phyloP scores from a whole-genome alignment of 2,113 vertebrate species.

The Cynocephalus volans region DNA sequence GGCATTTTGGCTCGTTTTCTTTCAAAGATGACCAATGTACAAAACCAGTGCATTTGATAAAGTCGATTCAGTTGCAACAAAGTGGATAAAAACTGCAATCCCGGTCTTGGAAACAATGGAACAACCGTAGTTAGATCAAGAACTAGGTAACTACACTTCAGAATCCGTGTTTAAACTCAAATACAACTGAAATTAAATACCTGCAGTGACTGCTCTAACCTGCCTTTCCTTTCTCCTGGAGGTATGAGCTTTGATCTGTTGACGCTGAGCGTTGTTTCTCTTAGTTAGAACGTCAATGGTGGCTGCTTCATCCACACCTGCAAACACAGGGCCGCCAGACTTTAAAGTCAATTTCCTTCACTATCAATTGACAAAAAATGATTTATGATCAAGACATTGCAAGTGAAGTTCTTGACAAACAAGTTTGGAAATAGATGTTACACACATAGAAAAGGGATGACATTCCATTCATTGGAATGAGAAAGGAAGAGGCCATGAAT shows the following conservation, averaged over 20 bases:
- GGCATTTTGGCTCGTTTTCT: no score
- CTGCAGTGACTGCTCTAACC: background rate
- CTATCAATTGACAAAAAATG: background rate
- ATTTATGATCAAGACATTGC: background rate
- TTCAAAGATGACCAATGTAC: background rate
- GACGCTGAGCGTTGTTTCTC: conserved; percentile 95
- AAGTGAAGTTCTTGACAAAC: background rate
- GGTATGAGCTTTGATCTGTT: conserved; percentile 96
- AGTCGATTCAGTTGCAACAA: background rate
- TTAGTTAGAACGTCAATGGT: conserved; percentile 96
- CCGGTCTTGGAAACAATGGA: background rate
- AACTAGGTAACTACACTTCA: background rate
- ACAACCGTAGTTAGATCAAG: background rate
- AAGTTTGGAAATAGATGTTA: background rate
- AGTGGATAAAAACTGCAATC: background rate
- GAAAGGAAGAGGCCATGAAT: background rate
- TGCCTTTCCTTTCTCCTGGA: conserved; percentile 95
- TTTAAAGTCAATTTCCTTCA: conserved; percentile 4
- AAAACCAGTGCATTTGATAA: background rate
- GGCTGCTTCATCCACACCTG: conserved; percentile 97
- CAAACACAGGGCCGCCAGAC: background rate
- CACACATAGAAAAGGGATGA: background rate
- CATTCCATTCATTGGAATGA: background rate
- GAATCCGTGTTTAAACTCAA: background rate
- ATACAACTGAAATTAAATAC: background rate